Evolutionary conservation across 2,113 vertebrate species (phyloP).

Genomic region (Nyctereutes procyonoides): DNA sequence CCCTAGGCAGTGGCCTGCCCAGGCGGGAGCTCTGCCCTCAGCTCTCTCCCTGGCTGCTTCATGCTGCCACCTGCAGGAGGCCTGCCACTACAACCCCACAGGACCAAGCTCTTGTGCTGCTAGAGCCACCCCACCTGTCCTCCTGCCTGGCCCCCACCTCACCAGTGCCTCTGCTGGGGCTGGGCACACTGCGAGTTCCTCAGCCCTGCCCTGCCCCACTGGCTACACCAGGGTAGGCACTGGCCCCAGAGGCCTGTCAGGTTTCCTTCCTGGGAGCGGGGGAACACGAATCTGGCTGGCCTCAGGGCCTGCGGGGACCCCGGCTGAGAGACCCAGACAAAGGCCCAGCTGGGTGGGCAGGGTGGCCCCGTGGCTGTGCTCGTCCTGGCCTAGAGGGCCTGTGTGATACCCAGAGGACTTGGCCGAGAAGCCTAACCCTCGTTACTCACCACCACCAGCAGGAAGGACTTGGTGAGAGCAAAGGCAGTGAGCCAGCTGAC

Average conservation of each 20-base stretch:
- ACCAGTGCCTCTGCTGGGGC: not conserved
- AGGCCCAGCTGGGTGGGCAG: no score
- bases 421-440: rapidly evolving
- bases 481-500: slow-evolving; percentile 97
- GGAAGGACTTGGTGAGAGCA: slow-evolving; percentile 91
- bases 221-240: not conserved
- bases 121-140: rapidly evolving
- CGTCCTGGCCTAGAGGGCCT: rapidly evolving
- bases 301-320: not conserved
- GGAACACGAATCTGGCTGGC: not conserved
- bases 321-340: not conserved
- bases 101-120: not conserved
- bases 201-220: rapidly evolving
- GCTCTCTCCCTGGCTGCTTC: not conserved
- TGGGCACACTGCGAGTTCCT: not conserved
- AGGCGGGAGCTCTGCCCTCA: not conserved
- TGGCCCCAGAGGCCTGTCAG: rapidly evolving
- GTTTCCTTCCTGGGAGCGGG: not conserved
- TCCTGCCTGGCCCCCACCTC: not conserved
- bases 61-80: rapidly evolving
- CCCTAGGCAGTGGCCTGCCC: not conserved
- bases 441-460: slow-evolving; percentile 87
- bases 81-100: rapidly evolving
- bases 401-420: rapidly evolving
- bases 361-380: not conserved